Evolutionary conservation across 2,113 vertebrate species (phyloP).

Genomic region (Myotis brandtii): DNA sequence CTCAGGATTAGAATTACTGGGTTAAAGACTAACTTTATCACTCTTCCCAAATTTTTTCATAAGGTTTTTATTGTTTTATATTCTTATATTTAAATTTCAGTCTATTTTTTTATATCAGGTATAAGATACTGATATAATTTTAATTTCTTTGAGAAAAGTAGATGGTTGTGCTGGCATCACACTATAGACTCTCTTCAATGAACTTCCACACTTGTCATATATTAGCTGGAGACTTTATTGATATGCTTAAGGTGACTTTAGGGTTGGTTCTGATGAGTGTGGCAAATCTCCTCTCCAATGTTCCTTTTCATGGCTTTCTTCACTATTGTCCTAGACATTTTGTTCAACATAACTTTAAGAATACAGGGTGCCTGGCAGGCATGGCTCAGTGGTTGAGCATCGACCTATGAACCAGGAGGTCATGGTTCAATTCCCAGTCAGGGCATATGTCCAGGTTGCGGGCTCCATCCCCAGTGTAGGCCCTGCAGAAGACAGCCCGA

Average conservation of each 20-base stretch:
- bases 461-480: too few species aligned
- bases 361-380: not conserved
- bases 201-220: not conserved
- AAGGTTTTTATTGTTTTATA: not conserved
- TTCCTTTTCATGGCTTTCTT: not conserved
- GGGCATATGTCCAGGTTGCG: too few species aligned
- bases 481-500: too few species aligned
- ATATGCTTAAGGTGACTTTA: not conserved
- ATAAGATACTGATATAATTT: not conserved
- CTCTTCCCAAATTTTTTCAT: not conserved
- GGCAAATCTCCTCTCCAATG: not conserved
- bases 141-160: conserved; percentile 1
- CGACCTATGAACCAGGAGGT: too few species aligned
- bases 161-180: not conserved
- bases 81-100: not conserved
- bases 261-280: not conserved
- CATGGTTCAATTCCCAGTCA: too few species aligned
- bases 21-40: not conserved
- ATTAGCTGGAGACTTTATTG: too few species aligned
- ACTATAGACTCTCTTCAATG: not conserved
- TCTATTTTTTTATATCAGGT: not conserved
- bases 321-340: not conserved
- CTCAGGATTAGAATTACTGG: not conserved
- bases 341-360: not conserved
- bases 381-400: too few species aligned